Evolutionary conservation across 1,140 invertebrate genomes (phyloP).

Genomic region (Brachystomella parvula): DNA sequence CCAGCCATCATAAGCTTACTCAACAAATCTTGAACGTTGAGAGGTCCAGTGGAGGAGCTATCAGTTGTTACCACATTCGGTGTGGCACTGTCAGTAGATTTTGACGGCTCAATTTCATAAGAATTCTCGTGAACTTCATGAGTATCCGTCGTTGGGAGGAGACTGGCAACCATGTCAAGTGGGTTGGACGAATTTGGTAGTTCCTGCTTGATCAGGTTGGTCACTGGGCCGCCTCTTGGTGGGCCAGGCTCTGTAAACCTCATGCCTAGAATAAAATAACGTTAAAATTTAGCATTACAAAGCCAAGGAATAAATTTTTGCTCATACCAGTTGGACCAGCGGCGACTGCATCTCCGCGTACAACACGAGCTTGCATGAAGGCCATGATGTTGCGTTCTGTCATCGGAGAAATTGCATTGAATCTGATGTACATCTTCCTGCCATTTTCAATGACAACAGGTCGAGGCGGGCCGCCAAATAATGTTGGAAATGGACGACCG

Average conservation of each 20-base stretch:
- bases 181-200: slow-evolving; percentile 11
- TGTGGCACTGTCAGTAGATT: neutral
- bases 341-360: neutral
- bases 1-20: slow-evolving; percentile 73
- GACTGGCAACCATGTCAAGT: slow-evolving; percentile 17
- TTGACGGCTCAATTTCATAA: slow-evolving; percentile 14
- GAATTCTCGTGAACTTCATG: neutral
- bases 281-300: neutral
- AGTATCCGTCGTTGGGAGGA: slow-evolving; percentile 5
- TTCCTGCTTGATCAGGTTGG: neutral
- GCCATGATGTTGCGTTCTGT: slow-evolving; percentile 8
- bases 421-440: neutral
- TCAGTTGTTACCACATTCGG: neutral
- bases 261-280: neutral
- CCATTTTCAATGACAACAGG: slow-evolving; percentile 59
- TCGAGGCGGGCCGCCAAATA: slow-evolving; percentile 81
- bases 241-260: neutral
- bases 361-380: neutral
- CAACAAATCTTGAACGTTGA: slow-evolving; percentile 74
- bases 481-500: slow-evolving; percentile 63
- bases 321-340: neutral
- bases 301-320: neutral
- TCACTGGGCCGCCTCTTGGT: neutral
- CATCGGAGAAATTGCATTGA: slow-evolving; percentile 16
- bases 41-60: slow-evolving; percentile 38